Percentiles rank a stretch among this genome's conserved stretches.
phyloP scores from a whole-genome alignment of 2,888 invertebrate species.

The Nemotelus nigrinus region DNA sequence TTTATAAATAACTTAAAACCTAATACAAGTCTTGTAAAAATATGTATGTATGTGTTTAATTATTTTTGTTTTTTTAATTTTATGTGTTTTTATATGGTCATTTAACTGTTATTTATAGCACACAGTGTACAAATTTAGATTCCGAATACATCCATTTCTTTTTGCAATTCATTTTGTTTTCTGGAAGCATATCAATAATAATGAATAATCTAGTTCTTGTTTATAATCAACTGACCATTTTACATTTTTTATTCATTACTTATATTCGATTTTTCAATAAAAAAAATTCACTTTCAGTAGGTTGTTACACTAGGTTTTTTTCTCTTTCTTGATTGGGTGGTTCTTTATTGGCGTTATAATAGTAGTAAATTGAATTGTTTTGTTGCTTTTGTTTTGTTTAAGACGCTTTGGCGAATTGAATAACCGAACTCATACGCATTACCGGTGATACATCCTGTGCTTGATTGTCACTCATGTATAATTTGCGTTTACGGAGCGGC shows the following conservation, averaged over 20 bases:
- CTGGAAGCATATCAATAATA: conserved; percentile 23
- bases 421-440: conserved; percentile 76
- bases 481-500: conserved; percentile 82
- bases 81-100: neutral
- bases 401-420: conserved; percentile 83
- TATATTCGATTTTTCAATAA: neutral
- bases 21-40: conserved; percentile 49
- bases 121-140: neutral
- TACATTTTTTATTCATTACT: neutral
- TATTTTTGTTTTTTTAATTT: neutral
- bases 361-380: too few relatives aligned
- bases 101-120: neutral
- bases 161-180: conserved; percentile 1
- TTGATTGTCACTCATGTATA: conserved; percentile 76
- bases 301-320: neutral
- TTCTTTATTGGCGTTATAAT: conserved; percentile 2
- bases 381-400: conserved; percentile 57
- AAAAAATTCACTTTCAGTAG: neutral
- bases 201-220: neutral
- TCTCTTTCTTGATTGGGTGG: neutral
- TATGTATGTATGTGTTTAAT: conserved; percentile 6
- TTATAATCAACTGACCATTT: neutral
- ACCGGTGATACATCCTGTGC: conserved; percentile 59
- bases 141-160: neutral
- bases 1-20: conserved; percentile 46